phyloP scores from a whole-genome alignment of 1,140 invertebrate species.

The Episyrphus balteatus region DNA sequence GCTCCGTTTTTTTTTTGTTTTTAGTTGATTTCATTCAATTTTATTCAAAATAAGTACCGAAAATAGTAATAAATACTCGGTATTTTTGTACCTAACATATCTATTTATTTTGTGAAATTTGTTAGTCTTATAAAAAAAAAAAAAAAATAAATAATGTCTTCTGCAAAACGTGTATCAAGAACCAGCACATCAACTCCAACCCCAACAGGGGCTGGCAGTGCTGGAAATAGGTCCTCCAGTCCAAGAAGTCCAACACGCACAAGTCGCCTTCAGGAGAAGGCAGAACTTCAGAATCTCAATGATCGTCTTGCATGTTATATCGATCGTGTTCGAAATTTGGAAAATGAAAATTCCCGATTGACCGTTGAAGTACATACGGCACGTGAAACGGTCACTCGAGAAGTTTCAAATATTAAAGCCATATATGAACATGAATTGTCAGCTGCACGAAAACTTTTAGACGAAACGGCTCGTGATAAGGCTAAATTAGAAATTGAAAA shows the following conservation, averaged over 20 bases:
- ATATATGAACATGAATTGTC: conserved; percentile 87
- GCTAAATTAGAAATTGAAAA: conserved; percentile 87
- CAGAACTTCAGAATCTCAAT: conserved; percentile 85
- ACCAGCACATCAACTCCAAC: conserved; percentile 30
- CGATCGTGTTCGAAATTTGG: conserved; percentile 81
- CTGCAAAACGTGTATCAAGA: conserved; percentile 26
- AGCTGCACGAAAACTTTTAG: conserved; percentile 77
- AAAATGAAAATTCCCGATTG: conserved; percentile 80
- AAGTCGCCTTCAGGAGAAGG: conserved; percentile 86
- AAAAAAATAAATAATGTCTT: conserved; percentile 21
- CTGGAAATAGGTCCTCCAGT: conserved; percentile 20
- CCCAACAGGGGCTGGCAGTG: conserved; percentile 17
- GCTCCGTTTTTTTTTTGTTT: too few species aligned
- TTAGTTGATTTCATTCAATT: too few species aligned
- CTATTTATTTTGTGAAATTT: too few species aligned
- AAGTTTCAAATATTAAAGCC: conserved; percentile 78
- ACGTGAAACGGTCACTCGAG: conserved; percentile 68
- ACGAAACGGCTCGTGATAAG: conserved; percentile 83
- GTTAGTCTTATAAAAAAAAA: too few species aligned
- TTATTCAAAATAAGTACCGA: too few species aligned
- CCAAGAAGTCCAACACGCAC: conserved; percentile 70
- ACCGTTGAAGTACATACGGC: conserved; percentile 65
- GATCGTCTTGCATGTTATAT: conserved; percentile 93
- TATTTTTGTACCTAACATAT: too few species aligned
- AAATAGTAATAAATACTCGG: too few species aligned